Evolutionary conservation across 2,113 vertebrate genomes (phyloP).

Genomic region (Gnathonemus longibarbis): DNA sequence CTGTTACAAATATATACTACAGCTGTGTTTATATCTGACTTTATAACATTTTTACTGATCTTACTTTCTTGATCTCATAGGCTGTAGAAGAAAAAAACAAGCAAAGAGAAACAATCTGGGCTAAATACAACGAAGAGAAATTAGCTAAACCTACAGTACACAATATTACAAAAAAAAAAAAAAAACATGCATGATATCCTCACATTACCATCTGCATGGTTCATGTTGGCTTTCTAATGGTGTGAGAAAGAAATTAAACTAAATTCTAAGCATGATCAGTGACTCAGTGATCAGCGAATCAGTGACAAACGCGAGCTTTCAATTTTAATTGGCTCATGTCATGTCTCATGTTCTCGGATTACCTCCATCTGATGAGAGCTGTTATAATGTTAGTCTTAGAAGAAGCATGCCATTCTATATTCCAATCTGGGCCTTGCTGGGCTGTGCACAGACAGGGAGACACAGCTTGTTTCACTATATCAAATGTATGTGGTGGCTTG

Average conservation of each 20-base stretch:
- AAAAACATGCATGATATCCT: background rate
- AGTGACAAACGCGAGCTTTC: background rate
- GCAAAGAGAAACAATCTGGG: background rate
- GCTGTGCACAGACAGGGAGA: background rate
- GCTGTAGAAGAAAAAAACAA: background rate
- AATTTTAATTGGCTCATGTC: background rate
- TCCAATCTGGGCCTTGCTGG: too few relatives aligned
- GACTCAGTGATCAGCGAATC: background rate
- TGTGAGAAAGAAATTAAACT: background rate
- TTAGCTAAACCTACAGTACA: background rate
- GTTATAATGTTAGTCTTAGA: background rate
- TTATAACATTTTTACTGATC: background rate
- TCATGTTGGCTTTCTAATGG: background rate
- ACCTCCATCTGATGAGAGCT: background rate
- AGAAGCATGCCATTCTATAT: background rate
- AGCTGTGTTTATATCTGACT: background rate
- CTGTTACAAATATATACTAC: background rate
- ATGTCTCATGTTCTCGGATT: background rate
- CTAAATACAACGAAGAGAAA: background rate
- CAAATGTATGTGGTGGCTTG: background rate
- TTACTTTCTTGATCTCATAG: background rate
- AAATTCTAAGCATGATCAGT: conserved; percentile 1
- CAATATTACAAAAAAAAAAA: background rate
- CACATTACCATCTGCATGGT: background rate
- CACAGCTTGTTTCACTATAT: background rate